A percentile compares a stretch with the other conserved stretches of the same genome.
Conservation (phyloP, 2,113 vertebrate species). For the Misgurnus mizolepis region DNA sequence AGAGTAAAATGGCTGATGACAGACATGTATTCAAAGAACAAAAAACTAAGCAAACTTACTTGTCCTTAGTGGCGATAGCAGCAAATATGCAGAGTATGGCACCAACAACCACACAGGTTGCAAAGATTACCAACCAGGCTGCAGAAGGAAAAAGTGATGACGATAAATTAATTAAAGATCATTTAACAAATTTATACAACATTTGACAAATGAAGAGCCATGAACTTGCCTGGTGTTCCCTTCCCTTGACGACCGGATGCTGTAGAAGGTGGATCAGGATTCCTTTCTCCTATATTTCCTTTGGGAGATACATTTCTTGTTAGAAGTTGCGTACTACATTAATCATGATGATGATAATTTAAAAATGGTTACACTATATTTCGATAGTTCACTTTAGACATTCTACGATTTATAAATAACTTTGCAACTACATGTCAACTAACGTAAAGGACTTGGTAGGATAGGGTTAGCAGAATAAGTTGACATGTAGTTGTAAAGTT, state of each 20-base stretch:
- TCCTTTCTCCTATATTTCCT: background rate
- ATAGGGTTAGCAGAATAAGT: too few species aligned
- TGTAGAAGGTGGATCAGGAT: background rate
- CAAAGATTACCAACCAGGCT: slow-evolving; percentile 52
- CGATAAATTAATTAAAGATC: background rate
- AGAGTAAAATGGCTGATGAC: background rate
- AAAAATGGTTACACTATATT: too few species aligned
- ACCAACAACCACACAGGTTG: slow-evolving; percentile 46
- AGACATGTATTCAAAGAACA: background rate
- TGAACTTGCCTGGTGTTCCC: slow-evolving; percentile 44
- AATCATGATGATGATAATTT: background rate
- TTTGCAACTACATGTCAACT: too few species aligned
- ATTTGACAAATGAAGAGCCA: background rate
- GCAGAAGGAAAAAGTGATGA: background rate
- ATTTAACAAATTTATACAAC: background rate
- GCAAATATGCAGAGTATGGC: slow-evolving; percentile 43
- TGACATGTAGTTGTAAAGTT: too few species aligned
- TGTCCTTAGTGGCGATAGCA: slow-evolving; percentile 53
- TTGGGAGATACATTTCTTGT: background rate
- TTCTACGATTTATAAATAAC: too few species aligned
- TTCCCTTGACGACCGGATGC: background rate
- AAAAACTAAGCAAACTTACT: slow-evolving; percentile 20
- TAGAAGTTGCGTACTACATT: background rate
- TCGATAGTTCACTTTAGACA: too few species aligned
- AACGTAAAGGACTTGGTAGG: too few species aligned